Conservation (phyloP, 1,140 invertebrate species). For the Argopecten irradians region DNA sequence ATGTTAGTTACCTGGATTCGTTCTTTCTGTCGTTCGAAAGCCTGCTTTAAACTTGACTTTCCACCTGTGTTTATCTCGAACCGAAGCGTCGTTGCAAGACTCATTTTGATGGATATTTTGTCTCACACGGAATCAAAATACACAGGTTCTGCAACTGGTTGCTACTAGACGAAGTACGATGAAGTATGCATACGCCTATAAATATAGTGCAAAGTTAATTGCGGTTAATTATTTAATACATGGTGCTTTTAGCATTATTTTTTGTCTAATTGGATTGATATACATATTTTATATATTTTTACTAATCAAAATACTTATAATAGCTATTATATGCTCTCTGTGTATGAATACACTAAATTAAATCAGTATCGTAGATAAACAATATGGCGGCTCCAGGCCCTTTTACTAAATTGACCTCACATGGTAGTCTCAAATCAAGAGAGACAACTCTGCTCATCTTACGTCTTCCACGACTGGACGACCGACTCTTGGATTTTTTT, state of each 20-base stretch:
- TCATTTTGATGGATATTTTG: slow-evolving; percentile 46
- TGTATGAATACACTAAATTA: neutral
- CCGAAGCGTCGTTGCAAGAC: slow-evolving; percentile 53
- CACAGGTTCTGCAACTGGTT: slow-evolving; percentile 1
- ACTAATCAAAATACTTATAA: neutral
- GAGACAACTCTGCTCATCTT: neutral
- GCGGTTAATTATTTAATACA: neutral
- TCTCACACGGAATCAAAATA: neutral
- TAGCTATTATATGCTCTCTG: neutral
- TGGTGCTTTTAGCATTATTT: neutral
- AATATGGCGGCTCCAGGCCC: neutral
- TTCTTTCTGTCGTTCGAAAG: slow-evolving; percentile 55
- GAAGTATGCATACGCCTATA: neutral
- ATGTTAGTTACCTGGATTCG: slow-evolving; percentile 48
- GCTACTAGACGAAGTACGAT: neutral
- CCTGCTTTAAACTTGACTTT: slow-evolving; percentile 53
- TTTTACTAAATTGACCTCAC: neutral
- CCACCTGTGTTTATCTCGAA: slow-evolving; percentile 51
- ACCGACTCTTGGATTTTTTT: no score
- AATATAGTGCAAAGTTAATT: neutral
- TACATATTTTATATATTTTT: neutral
- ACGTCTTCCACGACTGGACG: no score
- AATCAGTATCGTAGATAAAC: slow-evolving; percentile 17
- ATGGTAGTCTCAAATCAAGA: neutral
- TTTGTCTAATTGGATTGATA: neutral